phyloP scores from a whole-genome alignment of 2,113 vertebrate species.

The Melierax canorus region DNA sequence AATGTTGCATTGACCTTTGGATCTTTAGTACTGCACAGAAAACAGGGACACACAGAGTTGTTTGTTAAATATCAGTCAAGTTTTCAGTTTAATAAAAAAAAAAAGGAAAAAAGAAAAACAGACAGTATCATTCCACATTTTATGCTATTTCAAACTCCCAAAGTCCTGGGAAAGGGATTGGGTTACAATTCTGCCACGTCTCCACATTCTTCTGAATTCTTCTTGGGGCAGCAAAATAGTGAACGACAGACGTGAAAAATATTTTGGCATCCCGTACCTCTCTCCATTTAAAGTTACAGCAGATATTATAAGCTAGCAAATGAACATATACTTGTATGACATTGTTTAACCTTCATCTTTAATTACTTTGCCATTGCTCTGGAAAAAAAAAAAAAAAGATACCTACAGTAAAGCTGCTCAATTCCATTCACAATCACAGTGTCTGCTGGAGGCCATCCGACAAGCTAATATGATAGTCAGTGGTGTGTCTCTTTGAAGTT shows the following conservation, averaged over 20 bases:
- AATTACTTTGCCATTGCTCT: neutral
- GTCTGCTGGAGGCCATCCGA: constrained; percentile 38
- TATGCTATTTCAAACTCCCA: neutral
- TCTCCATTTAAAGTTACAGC: neutral
- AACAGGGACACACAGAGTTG: neutral
- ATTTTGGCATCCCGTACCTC: neutral
- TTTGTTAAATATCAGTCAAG: neutral
- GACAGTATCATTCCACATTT: neutral
- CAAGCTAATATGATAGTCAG: constrained; percentile 7
- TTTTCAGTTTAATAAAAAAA: neutral
- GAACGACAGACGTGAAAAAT: neutral
- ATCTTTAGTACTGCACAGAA: neutral
- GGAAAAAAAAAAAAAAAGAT: no score
- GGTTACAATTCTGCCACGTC: neutral
- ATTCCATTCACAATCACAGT: neutral
- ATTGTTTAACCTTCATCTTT: neutral
- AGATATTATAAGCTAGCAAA: neutral
- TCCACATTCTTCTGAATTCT: neutral
- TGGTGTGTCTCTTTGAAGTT: constrained; percentile 23
- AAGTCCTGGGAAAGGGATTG: neutral
- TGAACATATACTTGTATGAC: neutral
- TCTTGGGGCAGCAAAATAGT: neutral
- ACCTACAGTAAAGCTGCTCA: neutral
- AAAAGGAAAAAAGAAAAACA: neutral
- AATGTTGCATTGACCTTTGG: neutral